Conservation (phyloP, 2,113 vertebrate genomes). For the Engraulis encrasicolus region DNA sequence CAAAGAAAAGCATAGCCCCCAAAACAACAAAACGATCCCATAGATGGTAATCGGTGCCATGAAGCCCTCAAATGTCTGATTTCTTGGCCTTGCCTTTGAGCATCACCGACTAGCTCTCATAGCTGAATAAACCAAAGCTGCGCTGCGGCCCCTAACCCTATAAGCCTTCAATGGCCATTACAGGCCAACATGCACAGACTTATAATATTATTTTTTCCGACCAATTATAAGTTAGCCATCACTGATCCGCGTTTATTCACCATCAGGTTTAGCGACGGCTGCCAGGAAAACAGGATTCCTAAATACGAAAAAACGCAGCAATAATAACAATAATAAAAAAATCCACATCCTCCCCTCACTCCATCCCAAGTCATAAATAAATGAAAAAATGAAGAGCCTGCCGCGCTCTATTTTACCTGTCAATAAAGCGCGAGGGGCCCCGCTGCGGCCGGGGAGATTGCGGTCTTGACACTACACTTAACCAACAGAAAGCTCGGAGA, state of each 20-base stretch:
- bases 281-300: slow-evolving; percentile 70
- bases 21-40: background rate
- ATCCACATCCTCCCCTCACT: slow-evolving; percentile 62
- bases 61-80: slow-evolving; percentile 37
- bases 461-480: slow-evolving; percentile 74
- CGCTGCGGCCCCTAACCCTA: slow-evolving; percentile 43
- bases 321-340: slow-evolving; percentile 69
- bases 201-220: slow-evolving; percentile 62
- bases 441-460: slow-evolving; percentile 62
- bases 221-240: slow-evolving; percentile 59
- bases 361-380: slow-evolving; percentile 74
- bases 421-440: slow-evolving; percentile 65
- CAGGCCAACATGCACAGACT: slow-evolving; percentile 46
- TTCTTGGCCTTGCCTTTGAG: slow-evolving; percentile 27
- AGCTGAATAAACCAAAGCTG: slow-evolving; percentile 58
- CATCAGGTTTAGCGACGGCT: slow-evolving; percentile 50
- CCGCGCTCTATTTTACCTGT: slow-evolving; percentile 66
- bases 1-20: background rate
- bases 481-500: slow-evolving; percentile 63
- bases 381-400: slow-evolving; percentile 61
- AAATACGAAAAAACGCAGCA: slow-evolving; percentile 64
- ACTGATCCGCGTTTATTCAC: slow-evolving; percentile 55
- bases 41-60: slow-evolving; percentile 15
- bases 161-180: slow-evolving; percentile 48
- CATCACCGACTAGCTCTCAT: slow-evolving; percentile 15